These are phyloP conservation scores for Lagopus leucura DNA, from an alignment of 2,113 vertebrate genomes.

Conservation along the genomic window DNA sequence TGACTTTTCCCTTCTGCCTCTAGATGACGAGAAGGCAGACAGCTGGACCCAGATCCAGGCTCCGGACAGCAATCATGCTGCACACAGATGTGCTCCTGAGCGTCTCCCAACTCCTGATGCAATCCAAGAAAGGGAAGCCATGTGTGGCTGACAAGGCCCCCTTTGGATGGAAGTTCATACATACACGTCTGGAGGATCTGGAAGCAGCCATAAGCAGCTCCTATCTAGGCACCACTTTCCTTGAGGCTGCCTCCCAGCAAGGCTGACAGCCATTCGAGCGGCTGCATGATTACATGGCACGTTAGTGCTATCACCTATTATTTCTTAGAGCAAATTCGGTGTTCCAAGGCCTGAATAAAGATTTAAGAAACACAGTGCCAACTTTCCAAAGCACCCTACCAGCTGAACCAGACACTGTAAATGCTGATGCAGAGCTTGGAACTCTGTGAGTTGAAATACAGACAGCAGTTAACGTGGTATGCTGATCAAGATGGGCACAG, in stretches of 20 bases:
- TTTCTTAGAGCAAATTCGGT: background rate
- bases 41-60: background rate
- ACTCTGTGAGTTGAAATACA: background rate
- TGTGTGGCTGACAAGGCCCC: background rate
- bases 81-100: background rate
- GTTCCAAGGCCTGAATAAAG: background rate
- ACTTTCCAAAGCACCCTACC: background rate
- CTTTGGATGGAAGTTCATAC: background rate
- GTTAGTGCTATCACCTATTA: background rate
- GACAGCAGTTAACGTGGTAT: background rate
- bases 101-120: background rate
- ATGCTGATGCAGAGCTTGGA: constrained; percentile 5
- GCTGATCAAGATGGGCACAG: constrained; percentile 38
- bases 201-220: background rate
- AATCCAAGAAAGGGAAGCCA: background rate
- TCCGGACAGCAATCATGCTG: background rate
- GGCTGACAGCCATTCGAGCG: background rate
- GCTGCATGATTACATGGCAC: background rate
- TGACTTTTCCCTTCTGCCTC: constrained; percentile 37
- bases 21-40: background rate
- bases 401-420: background rate
- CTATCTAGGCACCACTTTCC: background rate
- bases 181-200: background rate
- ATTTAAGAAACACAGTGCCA: background rate
- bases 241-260: background rate